Evolutionary conservation across 2,113 vertebrate genomes (phyloP), one percentile per base, ranked within the genome.

Genomic region (Grus americana): DNA sequence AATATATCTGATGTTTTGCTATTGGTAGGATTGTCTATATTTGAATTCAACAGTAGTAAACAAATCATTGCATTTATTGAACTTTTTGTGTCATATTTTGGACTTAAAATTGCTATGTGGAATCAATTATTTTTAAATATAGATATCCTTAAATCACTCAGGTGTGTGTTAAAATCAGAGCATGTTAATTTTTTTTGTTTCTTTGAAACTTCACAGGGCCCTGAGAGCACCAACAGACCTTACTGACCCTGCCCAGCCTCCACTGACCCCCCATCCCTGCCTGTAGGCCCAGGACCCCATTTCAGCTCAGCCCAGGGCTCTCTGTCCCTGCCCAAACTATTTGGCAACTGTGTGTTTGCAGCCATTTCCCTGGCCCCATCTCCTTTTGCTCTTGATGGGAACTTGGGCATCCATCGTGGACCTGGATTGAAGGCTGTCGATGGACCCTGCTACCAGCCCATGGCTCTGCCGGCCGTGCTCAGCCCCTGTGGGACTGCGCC

Each of bases 401-500:
- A 70, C 19, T 47, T n/a, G 1, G 1, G 12, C 21, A 29, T 40
- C 0, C 1, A 24, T 3, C 30, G 5, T 44, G 22, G 26, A 34
- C 24, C 23, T 70, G 27, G 21, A 23, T 34, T 22, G 23, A 47
- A 16, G 19, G 10, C 38, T 82, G 12, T 12, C 79, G 54, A 12
- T 1, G 2, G 40, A 55, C 18, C 4, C 26, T 52, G 26, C 16
- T 70, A 19, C 10, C 8, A 71, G 14, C 12, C 42, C 52, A 32
- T 1, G 3, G 18, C 26, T 72, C 54, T 50, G 62, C 8, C 16
- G 1, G 2, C 10, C 1, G 0, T 32, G 32, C 34, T 83, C 22
- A 46, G 29, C 36, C 20, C n/a, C 12, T 12, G 3, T 23, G 34
- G 32, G 23, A 29, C 42, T 4, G 16, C 1, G 3, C 0, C 0